Base-by-base conservation (phyloP, 2,113 vertebrate species). In the Saguinus imperator region DNA sequence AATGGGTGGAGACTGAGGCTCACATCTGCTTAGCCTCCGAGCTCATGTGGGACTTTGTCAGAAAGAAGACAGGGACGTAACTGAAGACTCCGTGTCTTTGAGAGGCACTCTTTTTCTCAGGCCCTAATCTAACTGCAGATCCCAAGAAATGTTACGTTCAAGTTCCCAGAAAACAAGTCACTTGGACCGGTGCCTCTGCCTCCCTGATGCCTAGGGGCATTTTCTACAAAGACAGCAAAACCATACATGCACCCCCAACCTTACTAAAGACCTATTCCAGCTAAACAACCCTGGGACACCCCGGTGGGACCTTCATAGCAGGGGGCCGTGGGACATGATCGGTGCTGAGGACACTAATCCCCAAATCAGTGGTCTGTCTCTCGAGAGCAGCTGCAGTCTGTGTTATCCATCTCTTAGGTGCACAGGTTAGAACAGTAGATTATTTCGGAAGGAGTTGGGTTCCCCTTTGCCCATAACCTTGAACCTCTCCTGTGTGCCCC, bases 311-410 rank as follows among this genome's bases (percentile, higher is more conserved):
- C 66, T 48, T 55, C 7, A 5, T 64, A 32, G 52, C 75, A 43
- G 37, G 37, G 72, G 10, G 14, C 23, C 10, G 0, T 20, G 13
- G n/a, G 45, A 21, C 27, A 0, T 3, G 10, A 29, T 27, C 16
- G 11, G 77, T 8, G 6, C 1, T 29, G 68, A 82, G 83, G 52
- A 37, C 4, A 1, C 23, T 8, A 1, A 3, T 18, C 79, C 29
- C 40, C 1, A 1, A 16, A 12, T 37, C 21, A 25, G 40, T 6
- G 21, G 48, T 80, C 35, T 17, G 48, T 87, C 35, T 17, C 17
- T 9, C 8, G 35, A 35, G 14, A 37, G 21, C 23, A 40, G n/a
- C 3, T 8, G 25, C 21, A 4, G n/a, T 37, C 40, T 21, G 16
- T 17, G 14, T 45, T 48, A 45, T 32, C 81, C 20, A 37, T 21